Conservation (phyloP, 2,797 vertebrate genomes). For the Crocidura indochinensis region DNA sequence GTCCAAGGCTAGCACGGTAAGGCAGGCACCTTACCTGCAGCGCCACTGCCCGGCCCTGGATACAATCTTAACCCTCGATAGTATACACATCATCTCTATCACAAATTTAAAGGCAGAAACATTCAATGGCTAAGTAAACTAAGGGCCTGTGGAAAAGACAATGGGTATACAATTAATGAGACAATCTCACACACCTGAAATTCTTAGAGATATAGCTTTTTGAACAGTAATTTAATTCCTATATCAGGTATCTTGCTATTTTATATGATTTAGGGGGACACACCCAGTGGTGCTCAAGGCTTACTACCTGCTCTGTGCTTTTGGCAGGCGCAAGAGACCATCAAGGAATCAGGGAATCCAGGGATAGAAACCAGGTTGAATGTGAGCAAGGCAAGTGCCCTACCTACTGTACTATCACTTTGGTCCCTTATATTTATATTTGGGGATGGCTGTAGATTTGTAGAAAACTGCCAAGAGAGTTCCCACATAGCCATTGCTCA, state of each 20-base stretch:
- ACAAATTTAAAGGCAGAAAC: constrained; percentile 53
- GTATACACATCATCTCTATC: too few species aligned
- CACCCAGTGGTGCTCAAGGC: too few species aligned
- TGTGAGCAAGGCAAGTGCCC: too few species aligned
- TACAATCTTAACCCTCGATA: too few species aligned
- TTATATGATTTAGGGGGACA: background rate
- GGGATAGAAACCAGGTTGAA: too few species aligned
- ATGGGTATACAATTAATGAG: background rate
- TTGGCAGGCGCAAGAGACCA: too few species aligned
- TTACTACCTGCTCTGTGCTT: too few species aligned
- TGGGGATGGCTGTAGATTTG: constrained; percentile 43
- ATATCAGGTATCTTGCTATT: background rate
- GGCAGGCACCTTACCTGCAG: too few species aligned
- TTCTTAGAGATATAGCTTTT: constrained; percentile 47
- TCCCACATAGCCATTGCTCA: background rate
- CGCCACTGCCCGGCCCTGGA: too few species aligned
- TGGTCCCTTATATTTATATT: background rate
- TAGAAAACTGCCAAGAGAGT: constrained; percentile 11
- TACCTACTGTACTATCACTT: too few species aligned
- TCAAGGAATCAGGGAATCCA: too few species aligned
- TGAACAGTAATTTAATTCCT: constrained; percentile 30
- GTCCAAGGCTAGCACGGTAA: too few species aligned
- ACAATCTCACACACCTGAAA: constrained; percentile 10
- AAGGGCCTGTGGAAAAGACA: constrained; percentile 36
- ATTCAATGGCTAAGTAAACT: background rate